Evolutionary conservation across 1,140 invertebrate genomes (phyloP).

Genomic region (Penaeus chinensis): DNA sequence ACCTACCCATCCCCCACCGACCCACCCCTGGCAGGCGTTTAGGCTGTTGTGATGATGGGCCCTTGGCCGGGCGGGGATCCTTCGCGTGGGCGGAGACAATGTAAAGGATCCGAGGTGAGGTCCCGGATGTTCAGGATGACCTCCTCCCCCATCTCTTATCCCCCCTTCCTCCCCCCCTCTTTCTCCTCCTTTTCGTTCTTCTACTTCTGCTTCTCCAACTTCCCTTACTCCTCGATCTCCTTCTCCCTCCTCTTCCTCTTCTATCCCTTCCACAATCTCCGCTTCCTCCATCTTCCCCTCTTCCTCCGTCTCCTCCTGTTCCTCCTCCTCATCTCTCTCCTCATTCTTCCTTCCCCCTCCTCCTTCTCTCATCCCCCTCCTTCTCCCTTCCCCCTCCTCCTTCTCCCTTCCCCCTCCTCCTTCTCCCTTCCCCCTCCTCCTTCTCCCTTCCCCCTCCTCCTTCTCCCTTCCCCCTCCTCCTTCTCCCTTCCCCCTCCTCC

Average conservation of each 20-base stretch:
- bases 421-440: not conserved
- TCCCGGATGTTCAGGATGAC: constrained; percentile 31
- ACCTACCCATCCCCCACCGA: not conserved
- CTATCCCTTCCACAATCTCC: too few relatives aligned
- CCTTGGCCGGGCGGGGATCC: not conserved
- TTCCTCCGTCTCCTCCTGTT: not conserved
- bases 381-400: not conserved
- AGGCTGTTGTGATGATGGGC: not conserved
- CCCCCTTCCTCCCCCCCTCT: not conserved
- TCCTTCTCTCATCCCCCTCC: not conserved
- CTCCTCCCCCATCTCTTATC: not conserved
- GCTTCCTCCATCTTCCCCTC: not conserved
- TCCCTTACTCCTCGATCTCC: not conserved
- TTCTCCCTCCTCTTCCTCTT: not conserved
- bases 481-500: not conserved
- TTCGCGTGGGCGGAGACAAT: constrained; percentile 5
- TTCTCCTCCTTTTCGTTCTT: too few relatives aligned
- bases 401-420: not conserved
- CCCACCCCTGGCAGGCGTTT: not conserved
- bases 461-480: not conserved
- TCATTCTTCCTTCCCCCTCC: not conserved
- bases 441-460: not conserved
- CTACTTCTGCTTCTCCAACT: not conserved
- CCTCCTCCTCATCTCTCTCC: not conserved
- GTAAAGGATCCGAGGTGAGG: constrained; percentile 21